Percentiles rank a stretch among this genome's conserved stretches.
Evolutionary conservation across 2,888 invertebrate genomes (phyloP).

Genomic region (Dexiosoma caninum): DNA sequence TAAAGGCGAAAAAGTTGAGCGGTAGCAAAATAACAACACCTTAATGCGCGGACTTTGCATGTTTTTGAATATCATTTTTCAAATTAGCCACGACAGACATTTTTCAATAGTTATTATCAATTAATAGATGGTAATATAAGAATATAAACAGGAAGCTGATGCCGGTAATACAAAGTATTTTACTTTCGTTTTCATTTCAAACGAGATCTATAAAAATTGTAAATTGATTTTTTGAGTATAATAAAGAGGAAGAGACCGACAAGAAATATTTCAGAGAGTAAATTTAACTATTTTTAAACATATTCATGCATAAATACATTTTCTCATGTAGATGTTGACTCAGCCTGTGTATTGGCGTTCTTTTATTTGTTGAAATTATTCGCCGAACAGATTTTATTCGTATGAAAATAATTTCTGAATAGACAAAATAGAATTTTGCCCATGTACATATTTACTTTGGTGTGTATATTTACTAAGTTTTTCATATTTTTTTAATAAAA

Average conservation of each 20-base stretch:
- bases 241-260: background rate
- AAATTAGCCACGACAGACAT: slow-evolving; percentile 1
- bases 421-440: slow-evolving; percentile 6
- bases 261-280: slow-evolving; percentile 8
- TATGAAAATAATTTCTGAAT: slow-evolving; percentile 14
- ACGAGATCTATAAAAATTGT: slow-evolving; percentile 23
- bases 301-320: slow-evolving; percentile 41
- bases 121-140: background rate
- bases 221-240: background rate
- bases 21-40: too few relatives aligned
- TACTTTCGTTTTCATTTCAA: slow-evolving; percentile 43
- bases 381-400: slow-evolving; percentile 47
- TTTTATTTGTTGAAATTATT: slow-evolving; percentile 27
- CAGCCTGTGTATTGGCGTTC: slow-evolving; percentile 4
- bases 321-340: background rate
- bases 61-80: background rate
- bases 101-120: background rate
- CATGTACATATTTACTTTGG: background rate
- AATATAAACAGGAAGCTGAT: background rate
- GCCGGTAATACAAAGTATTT: slow-evolving; percentile 9
- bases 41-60: too few relatives aligned
- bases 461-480: background rate
- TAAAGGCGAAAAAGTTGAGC: too few relatives aligned
- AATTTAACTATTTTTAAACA: slow-evolving; percentile 59
- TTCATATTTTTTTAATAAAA: background rate